These are phyloP conservation scores for Caenorhabditis zanzibari DNA, from an alignment of 2,888 invertebrate genomes.

Conservation along the genomic window DNA sequence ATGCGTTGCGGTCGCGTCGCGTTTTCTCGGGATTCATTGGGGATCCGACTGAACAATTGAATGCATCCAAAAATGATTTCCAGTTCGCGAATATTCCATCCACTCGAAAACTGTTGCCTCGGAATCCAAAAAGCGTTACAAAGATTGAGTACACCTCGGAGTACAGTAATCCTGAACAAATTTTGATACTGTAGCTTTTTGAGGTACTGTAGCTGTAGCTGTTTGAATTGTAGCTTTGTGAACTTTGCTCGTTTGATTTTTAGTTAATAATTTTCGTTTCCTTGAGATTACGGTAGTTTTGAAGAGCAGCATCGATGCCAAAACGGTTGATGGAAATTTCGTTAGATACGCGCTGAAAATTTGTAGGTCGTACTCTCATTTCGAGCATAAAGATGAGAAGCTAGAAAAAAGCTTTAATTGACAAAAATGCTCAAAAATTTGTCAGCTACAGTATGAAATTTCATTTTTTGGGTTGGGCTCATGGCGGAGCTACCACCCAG, in stretches of 20 bases:
- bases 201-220: too few species aligned
- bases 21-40: not conserved
- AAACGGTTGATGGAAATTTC: constrained; percentile 84
- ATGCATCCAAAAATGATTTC: constrained; percentile 90
- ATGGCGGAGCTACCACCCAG: too few species aligned
- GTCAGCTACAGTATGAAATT: too few species aligned
- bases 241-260: too few species aligned
- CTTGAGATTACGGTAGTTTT: constrained; percentile 28
- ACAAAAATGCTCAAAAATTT: too few species aligned
- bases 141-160: not conserved
- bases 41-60: constrained; percentile 88
- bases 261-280: constrained; percentile 23
- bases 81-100: constrained; percentile 62
- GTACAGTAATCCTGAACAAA: constrained; percentile 19
- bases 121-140: not conserved
- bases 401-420: too few species aligned
- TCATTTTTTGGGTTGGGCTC: too few species aligned
- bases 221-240: too few species aligned
- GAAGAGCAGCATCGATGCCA: constrained; percentile 81
- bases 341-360: constrained; percentile 43
- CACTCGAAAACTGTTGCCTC: constrained; percentile 44
- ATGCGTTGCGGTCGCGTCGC: too few species aligned
- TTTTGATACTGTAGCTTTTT: too few species aligned
- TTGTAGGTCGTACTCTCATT: too few species aligned
- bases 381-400: too few species aligned